Conservation (phyloP, 64 coral and sea anemone genomes). For the Hydrozoanthus tunicans region DNA sequence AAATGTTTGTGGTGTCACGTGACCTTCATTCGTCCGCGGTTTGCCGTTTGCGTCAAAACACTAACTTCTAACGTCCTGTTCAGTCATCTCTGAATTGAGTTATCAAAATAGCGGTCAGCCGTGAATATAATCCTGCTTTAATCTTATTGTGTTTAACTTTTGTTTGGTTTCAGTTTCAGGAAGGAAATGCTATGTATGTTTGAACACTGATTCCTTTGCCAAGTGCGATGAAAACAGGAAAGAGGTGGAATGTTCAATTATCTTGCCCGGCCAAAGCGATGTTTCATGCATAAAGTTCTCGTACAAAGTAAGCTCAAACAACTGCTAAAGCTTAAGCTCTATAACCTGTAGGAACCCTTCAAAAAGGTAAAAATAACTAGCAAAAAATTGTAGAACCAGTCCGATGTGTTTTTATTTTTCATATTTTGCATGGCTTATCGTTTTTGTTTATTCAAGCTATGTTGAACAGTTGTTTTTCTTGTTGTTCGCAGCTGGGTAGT, state of each 20-base stretch:
- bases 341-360: too few species aligned
- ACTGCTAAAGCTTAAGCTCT: too few species aligned
- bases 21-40: too few species aligned
- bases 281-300: neutral
- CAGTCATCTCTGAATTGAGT: too few species aligned
- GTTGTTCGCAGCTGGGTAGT: neutral
- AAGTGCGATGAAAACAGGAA: neutral
- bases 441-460: neutral
- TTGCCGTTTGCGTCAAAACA: too few species aligned
- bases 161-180: constrained; percentile 1
- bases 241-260: neutral
- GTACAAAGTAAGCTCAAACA: neutral
- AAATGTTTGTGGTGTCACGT: too few species aligned
- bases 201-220: neutral
- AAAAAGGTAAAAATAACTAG: too few species aligned
- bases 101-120: too few species aligned
- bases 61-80: too few species aligned
- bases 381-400: neutral
- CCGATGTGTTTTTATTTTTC: neutral
- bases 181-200: neutral
- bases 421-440: too few species aligned
- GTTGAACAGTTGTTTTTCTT: neutral
- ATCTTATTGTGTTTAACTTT: neutral
- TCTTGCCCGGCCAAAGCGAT: neutral
- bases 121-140: neutral